phyloP scores from a whole-genome alignment of 92 coral and sea anemone genomes.

The Virgularia gustaviana region DNA sequence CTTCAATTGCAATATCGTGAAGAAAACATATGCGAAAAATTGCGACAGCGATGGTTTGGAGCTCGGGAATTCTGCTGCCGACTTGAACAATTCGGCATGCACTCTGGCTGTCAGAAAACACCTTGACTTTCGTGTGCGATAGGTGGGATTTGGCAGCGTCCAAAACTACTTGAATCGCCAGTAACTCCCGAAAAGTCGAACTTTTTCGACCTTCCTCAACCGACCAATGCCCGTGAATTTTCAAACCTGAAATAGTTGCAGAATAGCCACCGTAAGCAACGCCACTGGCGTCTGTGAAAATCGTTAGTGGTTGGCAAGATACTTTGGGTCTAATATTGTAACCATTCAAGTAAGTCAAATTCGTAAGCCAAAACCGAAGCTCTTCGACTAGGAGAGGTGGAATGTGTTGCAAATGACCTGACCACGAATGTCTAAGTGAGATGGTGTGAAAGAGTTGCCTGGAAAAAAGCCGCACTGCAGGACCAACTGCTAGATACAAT shows the following conservation, averaged over 20 bases:
- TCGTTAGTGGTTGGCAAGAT: not conserved
- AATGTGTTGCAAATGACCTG: not conserved
- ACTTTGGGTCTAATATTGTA: slow-evolving; percentile 12
- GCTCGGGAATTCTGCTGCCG: slow-evolving; percentile 26
- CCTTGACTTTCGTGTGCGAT: slow-evolving; percentile 11
- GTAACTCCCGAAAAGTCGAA: slow-evolving; percentile 40
- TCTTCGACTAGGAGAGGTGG: slow-evolving; percentile 17
- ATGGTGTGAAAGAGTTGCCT: slow-evolving; percentile 21
- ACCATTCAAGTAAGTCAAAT: slow-evolving; percentile 16
- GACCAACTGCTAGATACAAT: slow-evolving; percentile 34
- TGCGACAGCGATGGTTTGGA: slow-evolving; percentile 29
- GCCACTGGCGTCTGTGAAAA: slow-evolving; percentile 41
- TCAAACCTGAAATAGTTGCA: not conserved
- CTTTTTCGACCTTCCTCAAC: slow-evolving; percentile 16
- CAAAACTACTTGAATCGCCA: slow-evolving; percentile 23
- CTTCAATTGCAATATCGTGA: slow-evolving; percentile 21
- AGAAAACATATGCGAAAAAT: slow-evolving; percentile 38
- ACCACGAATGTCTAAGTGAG: not conserved
- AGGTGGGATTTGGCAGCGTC: not conserved
- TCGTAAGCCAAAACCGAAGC: slow-evolving; percentile 26
- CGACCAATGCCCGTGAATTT: slow-evolving; percentile 29
- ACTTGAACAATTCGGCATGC: slow-evolving; percentile 19
- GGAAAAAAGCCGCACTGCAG: slow-evolving; percentile 6
- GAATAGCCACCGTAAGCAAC: slow-evolving; percentile 38
- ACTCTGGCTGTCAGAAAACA: slow-evolving; percentile 44